Base-by-base conservation (phyloP, 2,797 vertebrate species). In the Hippopotamyrus pictus region DNA sequence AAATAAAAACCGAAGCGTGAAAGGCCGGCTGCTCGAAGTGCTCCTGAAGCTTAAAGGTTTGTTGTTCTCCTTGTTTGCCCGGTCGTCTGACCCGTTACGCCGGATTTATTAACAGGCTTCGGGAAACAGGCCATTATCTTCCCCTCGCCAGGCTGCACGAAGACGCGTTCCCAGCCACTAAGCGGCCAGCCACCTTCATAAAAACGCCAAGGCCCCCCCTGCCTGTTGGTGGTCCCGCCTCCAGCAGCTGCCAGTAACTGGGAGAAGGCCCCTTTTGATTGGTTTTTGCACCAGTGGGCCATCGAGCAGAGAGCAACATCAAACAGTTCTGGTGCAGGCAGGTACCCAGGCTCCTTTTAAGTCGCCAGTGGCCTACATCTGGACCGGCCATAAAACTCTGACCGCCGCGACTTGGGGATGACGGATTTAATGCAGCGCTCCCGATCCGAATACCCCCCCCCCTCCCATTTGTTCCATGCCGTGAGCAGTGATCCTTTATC, bases 211-310 rank as follows among this genome's bases (percentile, higher is more conserved):
- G 83, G 88, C 85, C 90, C 86, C 91, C 91, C 91, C 41, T 90
- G 90, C 88, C 92, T 93, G 93, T 93, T 93, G 93, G 92, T 94
- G 93, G 92, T 94, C 89, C 89, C 90, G 76, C 91, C 89, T 91
- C 91, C 90, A 53, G 89, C 89, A 12, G 33, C 86, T 91, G 51
- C 91, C 92, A 92, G 91, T 91, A 86, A 90, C 88, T 90, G 84
- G 22, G 85, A 90, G 89, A 92, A 79, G 88, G 92, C 83, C 87
- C 86, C 50, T 89, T 89, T 90, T 91, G 90, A 89, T 91, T 91
- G 57, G 86, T 57, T 85, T 89, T 89, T 90, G 73, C 86, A 91
- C 91, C 54, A 86, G 89, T 90, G 82, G 87, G 87, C 89, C 89
- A 88, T 90, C 88, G 89, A 87, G 88, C 89, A 89, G 91, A 89